Evolutionary conservation across 2,888 invertebrate genomes (phyloP).

Genomic region (Limenitis camilla): DNA sequence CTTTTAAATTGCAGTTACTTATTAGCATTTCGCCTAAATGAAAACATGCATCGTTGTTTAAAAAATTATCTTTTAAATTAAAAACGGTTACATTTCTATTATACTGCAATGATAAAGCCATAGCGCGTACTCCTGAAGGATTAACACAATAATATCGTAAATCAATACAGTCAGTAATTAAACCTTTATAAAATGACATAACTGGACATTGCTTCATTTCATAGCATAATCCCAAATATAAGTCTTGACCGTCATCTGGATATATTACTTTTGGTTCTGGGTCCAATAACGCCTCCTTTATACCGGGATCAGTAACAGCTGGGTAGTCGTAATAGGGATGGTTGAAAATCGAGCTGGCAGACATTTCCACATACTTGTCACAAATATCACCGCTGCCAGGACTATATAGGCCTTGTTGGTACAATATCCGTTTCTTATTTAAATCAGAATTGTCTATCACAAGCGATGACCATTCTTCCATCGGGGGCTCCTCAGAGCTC

Average conservation of each 20-base stretch:
- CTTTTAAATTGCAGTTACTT: conserved; percentile 36
- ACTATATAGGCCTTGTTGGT: conserved; percentile 37
- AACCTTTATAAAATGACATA: conserved; percentile 36
- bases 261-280: conserved; percentile 35
- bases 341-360: conserved; percentile 43
- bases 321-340: conserved; percentile 56
- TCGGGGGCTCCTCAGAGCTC: conserved; percentile 48
- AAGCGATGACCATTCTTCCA: conserved; percentile 54
- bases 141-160: conserved; percentile 52
- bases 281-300: conserved; percentile 39
- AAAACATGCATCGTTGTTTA: conserved; percentile 47
- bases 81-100: conserved; percentile 44
- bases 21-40: conserved; percentile 52
- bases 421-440: conserved; percentile 35
- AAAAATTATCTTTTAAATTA: conserved; percentile 49
- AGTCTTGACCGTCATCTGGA: conserved; percentile 49
- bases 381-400: conserved; percentile 54
- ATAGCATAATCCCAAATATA: conserved; percentile 47
- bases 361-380: conserved; percentile 41
- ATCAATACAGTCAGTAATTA: conserved; percentile 42
- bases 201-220: conserved; percentile 48
- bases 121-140: conserved; percentile 46
- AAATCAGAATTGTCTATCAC: conserved; percentile 29
- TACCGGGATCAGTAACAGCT: conserved; percentile 51
- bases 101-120: conserved; percentile 43